Percentiles rank a stretch among this genome's conserved stretches.
Conservation (phyloP, 2,888 invertebrate species). For the Eilema depressum region DNA sequence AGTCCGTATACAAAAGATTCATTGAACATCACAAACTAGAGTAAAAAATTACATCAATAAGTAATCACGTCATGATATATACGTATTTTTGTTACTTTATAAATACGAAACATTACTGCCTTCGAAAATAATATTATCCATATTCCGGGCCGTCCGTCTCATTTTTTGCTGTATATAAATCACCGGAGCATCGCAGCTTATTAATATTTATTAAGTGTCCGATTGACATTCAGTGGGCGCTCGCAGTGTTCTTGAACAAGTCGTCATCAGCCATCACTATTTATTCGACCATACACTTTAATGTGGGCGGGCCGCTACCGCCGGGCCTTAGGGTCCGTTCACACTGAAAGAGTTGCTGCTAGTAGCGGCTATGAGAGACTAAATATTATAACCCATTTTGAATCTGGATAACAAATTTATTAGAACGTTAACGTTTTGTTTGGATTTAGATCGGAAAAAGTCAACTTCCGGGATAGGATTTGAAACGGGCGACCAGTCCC, state of each 20-base stretch:
- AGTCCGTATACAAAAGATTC: too few species aligned
- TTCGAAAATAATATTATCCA: not conserved
- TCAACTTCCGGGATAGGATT: too few species aligned
- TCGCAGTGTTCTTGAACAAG: not conserved
- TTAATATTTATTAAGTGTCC: not conserved
- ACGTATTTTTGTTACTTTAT: not conserved
- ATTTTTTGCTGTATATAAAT: constrained; percentile 4
- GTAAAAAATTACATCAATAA: not conserved
- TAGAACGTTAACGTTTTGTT: too few species aligned
- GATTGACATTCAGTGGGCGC: not conserved
- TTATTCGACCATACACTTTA: constrained; percentile 4
- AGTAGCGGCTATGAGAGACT: too few species aligned
- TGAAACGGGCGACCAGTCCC: too few species aligned
- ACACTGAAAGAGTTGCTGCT: too few species aligned
- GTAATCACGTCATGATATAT: not conserved
- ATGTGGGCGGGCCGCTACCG: not conserved
- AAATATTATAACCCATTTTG: too few species aligned
- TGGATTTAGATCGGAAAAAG: too few species aligned
- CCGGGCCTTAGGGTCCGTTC: not conserved
- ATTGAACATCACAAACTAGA: not conserved
- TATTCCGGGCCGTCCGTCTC: not conserved
- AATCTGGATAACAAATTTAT: too few species aligned
- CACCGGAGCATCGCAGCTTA: not conserved
- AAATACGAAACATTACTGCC: not conserved
- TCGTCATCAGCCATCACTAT: not conserved